Percentiles rank a stretch among this genome's conserved stretches.
Evolutionary conservation across 2,797 vertebrate species (phyloP).

Genomic region (Nothura maculosa): DNA sequence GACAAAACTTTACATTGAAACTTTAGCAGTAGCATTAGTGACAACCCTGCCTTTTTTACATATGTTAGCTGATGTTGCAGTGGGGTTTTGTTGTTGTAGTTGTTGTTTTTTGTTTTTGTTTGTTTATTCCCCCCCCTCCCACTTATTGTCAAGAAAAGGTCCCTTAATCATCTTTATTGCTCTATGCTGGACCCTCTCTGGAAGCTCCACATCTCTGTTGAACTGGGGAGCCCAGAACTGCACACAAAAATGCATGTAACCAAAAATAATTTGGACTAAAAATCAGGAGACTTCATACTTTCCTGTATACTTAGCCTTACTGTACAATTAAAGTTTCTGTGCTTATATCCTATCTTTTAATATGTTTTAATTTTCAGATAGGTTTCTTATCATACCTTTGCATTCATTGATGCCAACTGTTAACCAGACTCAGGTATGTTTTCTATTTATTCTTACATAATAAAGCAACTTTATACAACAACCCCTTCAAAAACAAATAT

Average conservation of each 20-base stretch:
- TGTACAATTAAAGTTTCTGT: slow-evolving; percentile 1
- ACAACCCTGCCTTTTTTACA: not conserved
- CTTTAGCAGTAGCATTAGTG: not conserved
- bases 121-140: fast-evolving
- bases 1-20: not conserved
- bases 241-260: too few relatives aligned
- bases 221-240: too few relatives aligned
- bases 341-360: not conserved
- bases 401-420: slow-evolving; percentile 98
- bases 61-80: not conserved
- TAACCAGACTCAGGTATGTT: slow-evolving; percentile 94
- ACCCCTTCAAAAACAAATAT: not conserved
- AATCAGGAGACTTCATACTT: not conserved
- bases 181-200: too few relatives aligned
- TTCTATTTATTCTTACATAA: not conserved
- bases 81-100: not conserved
- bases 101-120: too few relatives aligned
- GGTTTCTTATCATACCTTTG: slow-evolving; percentile 95
- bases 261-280: not conserved
- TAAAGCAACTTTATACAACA: not conserved
- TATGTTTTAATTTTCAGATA: slow-evolving; percentile 87
- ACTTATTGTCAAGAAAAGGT: too few relatives aligned
- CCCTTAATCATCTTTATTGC: too few relatives aligned
- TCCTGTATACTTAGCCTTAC: not conserved
- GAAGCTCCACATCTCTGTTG: too few relatives aligned